A percentile compares a stretch with the other conserved stretches of the same genome.
Conservation (phyloP, 2,888 invertebrate species). For the Panzeria rudis region DNA sequence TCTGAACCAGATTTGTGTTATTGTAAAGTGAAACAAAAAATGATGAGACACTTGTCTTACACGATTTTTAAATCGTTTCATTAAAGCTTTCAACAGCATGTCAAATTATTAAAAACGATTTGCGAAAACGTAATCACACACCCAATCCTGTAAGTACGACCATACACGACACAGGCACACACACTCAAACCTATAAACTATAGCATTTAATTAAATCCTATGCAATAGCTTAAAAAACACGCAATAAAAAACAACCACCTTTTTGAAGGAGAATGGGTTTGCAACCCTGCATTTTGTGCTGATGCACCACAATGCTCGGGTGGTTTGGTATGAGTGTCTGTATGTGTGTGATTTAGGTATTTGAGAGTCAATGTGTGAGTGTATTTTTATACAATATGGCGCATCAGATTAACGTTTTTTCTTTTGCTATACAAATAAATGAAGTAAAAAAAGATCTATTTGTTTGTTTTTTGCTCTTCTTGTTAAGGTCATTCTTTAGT, state of each 20-base stretch:
- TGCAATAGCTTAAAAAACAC: constrained; percentile 44
- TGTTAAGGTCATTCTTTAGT: constrained; percentile 67
- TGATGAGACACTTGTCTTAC: constrained; percentile 46
- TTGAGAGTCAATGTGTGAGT: constrained; percentile 28
- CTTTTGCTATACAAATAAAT: background rate
- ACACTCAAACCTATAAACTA: constrained; percentile 1
- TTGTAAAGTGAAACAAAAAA: background rate
- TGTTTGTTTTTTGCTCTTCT: constrained; percentile 29
- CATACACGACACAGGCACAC: background rate
- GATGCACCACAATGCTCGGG: constrained; percentile 42
- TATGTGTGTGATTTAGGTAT: background rate
- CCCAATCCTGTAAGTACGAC: background rate
- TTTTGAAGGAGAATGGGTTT: constrained; percentile 34
- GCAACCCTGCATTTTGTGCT: constrained; percentile 66
- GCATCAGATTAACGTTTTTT: constrained; percentile 70
- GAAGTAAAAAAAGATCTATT: background rate
- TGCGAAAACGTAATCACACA: constrained; percentile 40
- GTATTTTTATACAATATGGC: constrained; percentile 77
- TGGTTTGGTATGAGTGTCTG: background rate
- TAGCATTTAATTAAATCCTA: constrained; percentile 56
- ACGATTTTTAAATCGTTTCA: constrained; percentile 35
- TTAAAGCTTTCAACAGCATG: constrained; percentile 62
- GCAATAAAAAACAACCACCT: constrained; percentile 60
- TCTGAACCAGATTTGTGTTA: background rate
- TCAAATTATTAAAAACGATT: constrained; percentile 55